Base-by-base conservation (phyloP, 53 echinoderm and acorn worm species). In the Hippasteria phrygiana region DNA sequence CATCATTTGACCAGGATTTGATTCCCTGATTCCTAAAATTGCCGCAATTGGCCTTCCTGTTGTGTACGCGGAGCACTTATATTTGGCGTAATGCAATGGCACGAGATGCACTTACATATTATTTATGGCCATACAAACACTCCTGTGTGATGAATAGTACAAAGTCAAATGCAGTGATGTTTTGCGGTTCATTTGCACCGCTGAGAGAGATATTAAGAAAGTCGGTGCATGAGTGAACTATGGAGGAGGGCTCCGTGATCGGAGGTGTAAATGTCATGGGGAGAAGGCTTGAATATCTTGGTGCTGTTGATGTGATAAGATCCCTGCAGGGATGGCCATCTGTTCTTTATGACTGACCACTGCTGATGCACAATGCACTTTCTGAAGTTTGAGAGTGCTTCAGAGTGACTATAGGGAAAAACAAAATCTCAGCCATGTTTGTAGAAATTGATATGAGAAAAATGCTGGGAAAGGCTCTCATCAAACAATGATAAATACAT, bases 151-250 rank as follows among this genome's bases (percentile, higher is more conserved):
- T 66, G 36, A 66, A 35, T 4, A 66, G 67, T 33, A 26, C 67
- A 36, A 31, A 35, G 73, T 43, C 41, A 72, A 20, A 72, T 40
- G 67, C 67, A 67, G 2, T 33, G 24, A 22, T 72, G 73, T 72
- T 72, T n/a, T 72, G 73, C 6, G 43, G 43, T 72, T 72, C 18
- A 41, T 72, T 40, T 40, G 43, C 20, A 12, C 73, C 73, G 73
- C 73, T 71, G 40, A 72, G 40, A 72, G 73, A 43, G 20, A 42
- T 72, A 72, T 22, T 72, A 9, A 42, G 9, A n/a, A 10, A 43
- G 22, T 67, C 18, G 7, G 59, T 24, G 59, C 59, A 24, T 59
- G 59, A 9, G 59, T 59, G 26, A 24, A n/a, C 26, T 59, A 18
- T 26, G 59, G 26, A 51, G 51, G 51, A 51, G 51, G 51, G 59